These are phyloP conservation scores for Linyphia triangularis DNA, from an alignment of 2,888 invertebrate species.

Conservation along the genomic window DNA sequence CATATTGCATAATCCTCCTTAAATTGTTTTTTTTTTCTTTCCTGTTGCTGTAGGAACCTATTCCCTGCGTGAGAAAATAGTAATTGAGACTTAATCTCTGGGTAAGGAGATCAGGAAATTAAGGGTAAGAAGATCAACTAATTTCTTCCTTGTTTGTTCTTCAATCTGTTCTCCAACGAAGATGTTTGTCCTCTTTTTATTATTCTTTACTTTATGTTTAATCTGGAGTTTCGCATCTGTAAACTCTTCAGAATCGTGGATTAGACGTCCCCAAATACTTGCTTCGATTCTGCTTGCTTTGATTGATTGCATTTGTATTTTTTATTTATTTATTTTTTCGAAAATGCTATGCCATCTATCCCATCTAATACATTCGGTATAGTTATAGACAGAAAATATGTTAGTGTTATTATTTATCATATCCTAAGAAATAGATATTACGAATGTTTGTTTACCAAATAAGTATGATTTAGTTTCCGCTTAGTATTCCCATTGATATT, in stretches of 20 bases:
- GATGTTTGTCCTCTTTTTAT: not conserved
- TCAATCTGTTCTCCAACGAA: not conserved
- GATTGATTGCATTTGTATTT: no score
- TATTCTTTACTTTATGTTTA: not conserved
- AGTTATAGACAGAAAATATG: no score
- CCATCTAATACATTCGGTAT: no score
- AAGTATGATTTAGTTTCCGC: no score
- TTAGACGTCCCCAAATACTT: not conserved
- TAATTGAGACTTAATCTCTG: constrained; percentile 33
- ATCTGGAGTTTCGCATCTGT: not conserved
- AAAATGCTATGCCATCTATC: no score
- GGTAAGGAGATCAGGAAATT: constrained; percentile 26
- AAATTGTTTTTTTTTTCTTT: not conserved
- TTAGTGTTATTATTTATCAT: no score
- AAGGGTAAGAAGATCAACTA: constrained; percentile 11
- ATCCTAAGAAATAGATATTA: no score
- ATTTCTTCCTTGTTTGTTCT: constrained; percentile 20
- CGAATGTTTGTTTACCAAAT: no score
- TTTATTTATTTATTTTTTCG: no score
- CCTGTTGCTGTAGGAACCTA: not conserved
- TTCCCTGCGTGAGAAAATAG: not conserved
- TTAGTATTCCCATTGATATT: no score
- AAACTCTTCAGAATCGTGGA: not conserved
- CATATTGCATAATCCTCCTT: not conserved
- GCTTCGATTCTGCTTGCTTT: not conserved